Evolutionary conservation across 2,797 vertebrate genomes (phyloP).

Genomic region (Arctocebus calabarensis): DNA sequence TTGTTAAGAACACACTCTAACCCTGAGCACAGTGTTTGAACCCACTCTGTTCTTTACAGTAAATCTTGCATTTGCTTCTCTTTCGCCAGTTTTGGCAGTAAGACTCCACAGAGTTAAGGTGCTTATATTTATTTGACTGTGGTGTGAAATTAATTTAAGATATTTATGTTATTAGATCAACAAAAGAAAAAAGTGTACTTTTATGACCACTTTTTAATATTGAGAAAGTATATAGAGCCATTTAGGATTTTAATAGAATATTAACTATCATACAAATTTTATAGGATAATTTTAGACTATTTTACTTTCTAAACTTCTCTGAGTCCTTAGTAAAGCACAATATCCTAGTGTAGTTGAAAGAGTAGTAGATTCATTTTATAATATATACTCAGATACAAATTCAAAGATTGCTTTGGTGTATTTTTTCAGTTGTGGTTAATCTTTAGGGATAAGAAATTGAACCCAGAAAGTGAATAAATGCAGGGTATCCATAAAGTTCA

Average conservation of each 20-base stretch:
- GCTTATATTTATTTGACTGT: neutral
- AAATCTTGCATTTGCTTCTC: neutral
- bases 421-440: slow-evolving; percentile 40
- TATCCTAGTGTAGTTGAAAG: neutral
- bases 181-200: slow-evolving; percentile 3
- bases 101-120: neutral
- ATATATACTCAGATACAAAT: neutral
- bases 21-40: neutral
- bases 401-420: slow-evolving; percentile 29
- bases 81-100: neutral
- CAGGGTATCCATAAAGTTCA: too few species aligned
- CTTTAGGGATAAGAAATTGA: slow-evolving; percentile 16
- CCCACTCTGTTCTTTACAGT: neutral
- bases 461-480: slow-evolving; percentile 34
- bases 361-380: neutral
- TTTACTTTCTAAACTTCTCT: slow-evolving; percentile 50
- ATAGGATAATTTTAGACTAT: slow-evolving; percentile 43
- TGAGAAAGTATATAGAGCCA: neutral
- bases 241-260: slow-evolving; percentile 36
- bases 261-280: neutral
- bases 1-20: neutral
- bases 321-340: neutral
- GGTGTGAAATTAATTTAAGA: slow-evolving; percentile 38
- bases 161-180: slow-evolving; percentile 9
- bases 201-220: slow-evolving; percentile 4